These are phyloP conservation scores for Mythimna albipuncta DNA, from an alignment of 2,888 invertebrate genomes.

Conservation along the genomic window DNA sequence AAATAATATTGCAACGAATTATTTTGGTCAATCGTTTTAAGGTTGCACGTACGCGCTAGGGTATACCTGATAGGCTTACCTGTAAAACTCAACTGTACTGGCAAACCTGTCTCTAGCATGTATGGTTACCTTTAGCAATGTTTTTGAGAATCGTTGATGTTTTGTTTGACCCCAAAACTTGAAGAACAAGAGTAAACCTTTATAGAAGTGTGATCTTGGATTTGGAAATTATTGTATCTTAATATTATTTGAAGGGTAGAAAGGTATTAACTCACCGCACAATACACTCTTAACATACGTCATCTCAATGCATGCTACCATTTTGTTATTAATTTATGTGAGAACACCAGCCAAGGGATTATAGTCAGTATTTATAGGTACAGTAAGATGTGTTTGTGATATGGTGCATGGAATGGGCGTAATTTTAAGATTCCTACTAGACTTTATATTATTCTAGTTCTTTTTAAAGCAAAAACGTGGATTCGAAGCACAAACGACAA, in stretches of 20 bases:
- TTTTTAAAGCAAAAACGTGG: neutral
- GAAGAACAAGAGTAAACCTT: neutral
- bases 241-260: constrained; percentile 48
- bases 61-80: too few relatives aligned
- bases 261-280: constrained; percentile 44
- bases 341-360: neutral
- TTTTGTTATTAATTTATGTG: neutral
- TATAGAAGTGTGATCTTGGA: constrained; percentile 42
- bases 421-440: neutral
- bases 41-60: too few relatives aligned
- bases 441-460: too few relatives aligned
- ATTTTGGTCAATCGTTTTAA: neutral
- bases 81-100: too few relatives aligned
- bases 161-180: constrained; percentile 29
- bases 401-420: constrained; percentile 34
- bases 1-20: neutral
- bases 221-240: constrained; percentile 31
- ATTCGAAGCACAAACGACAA: too few relatives aligned
- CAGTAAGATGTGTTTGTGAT: neutral
- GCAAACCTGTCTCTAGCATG: too few relatives aligned
- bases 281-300: constrained; percentile 36
- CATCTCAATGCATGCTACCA: constrained; percentile 43
- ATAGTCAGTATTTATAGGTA: neutral
- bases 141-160: neutral
- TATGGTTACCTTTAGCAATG: neutral